A percentile compares a stretch with the other conserved stretches of the same genome.
Conservation (phyloP, 2,797 vertebrate species). For the Oreochromis mossambicus region DNA sequence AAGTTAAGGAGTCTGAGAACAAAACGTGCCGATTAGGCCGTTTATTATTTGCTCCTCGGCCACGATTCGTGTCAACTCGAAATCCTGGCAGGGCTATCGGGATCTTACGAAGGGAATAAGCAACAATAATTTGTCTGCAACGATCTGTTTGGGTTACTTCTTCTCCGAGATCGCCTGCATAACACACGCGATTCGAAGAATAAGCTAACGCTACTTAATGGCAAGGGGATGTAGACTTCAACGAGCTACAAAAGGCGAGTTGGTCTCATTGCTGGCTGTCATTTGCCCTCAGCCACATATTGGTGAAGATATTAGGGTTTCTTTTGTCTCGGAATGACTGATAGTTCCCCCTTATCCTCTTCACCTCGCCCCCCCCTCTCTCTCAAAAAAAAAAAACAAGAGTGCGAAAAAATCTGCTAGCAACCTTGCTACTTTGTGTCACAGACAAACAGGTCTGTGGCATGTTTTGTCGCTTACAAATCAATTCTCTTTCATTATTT, state of each 20-base stretch:
- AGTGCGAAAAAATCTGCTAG: constrained; percentile 69
- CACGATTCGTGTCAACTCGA: background rate
- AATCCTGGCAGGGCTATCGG: constrained; percentile 12
- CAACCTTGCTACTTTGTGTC: constrained; percentile 77
- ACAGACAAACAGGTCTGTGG: constrained; percentile 75
- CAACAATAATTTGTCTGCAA: constrained; percentile 32
- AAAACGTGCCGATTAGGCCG: constrained; percentile 33
- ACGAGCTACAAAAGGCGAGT: background rate
- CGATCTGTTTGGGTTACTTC: constrained; percentile 45
- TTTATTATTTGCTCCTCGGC: background rate
- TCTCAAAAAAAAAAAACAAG: background rate
- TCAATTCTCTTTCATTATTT: background rate
- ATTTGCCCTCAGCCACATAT: background rate
- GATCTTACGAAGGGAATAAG: constrained; percentile 35
- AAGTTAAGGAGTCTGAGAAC: constrained; percentile 11
- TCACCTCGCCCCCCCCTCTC: background rate
- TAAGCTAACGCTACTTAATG: constrained; percentile 50
- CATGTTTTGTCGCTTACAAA: constrained; percentile 37
- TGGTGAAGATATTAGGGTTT: constrained; percentile 20
- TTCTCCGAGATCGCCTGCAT: background rate
- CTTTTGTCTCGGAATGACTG: constrained; percentile 51
- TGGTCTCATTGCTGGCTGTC: background rate
- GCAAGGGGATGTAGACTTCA: background rate
- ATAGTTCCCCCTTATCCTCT: background rate
- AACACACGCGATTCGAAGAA: constrained; percentile 32